Percentiles rank a stretch among this genome's conserved stretches.
Conservation (phyloP, 1,140 invertebrate species). For the Ridgeia piscesae region DNA sequence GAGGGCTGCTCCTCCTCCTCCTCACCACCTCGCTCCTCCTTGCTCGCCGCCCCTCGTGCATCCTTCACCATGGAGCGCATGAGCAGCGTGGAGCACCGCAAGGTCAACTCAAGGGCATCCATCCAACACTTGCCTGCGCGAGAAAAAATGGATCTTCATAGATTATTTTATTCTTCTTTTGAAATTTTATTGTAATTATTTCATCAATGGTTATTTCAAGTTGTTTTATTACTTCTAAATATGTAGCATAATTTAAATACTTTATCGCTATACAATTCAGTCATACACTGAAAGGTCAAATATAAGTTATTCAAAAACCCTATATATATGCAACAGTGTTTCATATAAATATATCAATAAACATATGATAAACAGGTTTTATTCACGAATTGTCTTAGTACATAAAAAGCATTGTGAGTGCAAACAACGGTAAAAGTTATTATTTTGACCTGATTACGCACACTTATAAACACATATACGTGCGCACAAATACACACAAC, state of each 20-base stretch:
- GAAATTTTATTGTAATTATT: neutral
- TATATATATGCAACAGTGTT: too few relatives aligned
- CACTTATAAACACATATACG: neutral
- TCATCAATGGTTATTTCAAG: neutral
- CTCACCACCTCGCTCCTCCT: constrained; percentile 41
- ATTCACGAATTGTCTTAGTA: too few relatives aligned
- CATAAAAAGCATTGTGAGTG: too few relatives aligned
- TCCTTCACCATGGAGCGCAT: constrained; percentile 65
- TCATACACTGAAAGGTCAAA: too few relatives aligned
- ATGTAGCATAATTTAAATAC: too few relatives aligned
- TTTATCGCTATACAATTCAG: too few relatives aligned
- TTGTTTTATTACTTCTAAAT: neutral
- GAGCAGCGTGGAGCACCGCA: constrained; percentile 73
- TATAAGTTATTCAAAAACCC: too few relatives aligned
- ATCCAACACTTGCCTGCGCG: constrained; percentile 89
- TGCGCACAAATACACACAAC: neutral
- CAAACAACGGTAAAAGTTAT: too few relatives aligned
- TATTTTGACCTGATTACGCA: too few relatives aligned
- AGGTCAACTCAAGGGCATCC: constrained; percentile 89
- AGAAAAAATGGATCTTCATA: constrained; percentile 9
- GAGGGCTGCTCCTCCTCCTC: constrained; percentile 61
- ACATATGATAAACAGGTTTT: too few relatives aligned
- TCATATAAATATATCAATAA: too few relatives aligned
- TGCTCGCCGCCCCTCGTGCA: constrained; percentile 31
- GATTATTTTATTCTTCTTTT: neutral